Conservation (phyloP, 2,888 invertebrate species). For the Nemurella pictetii region DNA sequence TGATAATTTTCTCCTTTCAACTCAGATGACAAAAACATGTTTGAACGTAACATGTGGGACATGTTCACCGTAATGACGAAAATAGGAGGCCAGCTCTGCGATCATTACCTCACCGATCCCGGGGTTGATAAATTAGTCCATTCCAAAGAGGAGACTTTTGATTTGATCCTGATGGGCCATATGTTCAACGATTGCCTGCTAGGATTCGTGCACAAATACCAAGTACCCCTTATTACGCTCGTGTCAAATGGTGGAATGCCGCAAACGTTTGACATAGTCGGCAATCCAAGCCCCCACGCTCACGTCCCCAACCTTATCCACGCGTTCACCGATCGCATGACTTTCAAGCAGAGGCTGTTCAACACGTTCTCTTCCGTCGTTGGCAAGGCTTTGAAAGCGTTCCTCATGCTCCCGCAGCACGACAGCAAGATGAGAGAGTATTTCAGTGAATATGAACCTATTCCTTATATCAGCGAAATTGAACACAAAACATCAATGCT, state of each 20-base stretch:
- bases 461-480: constrained; percentile 19
- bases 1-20: background rate
- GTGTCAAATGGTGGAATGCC: constrained; percentile 8
- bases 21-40: background rate
- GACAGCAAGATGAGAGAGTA: constrained; percentile 31
- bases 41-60: background rate
- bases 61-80: background rate
- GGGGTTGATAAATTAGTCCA: constrained; percentile 12
- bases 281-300: constrained; percentile 28
- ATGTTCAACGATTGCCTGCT: constrained; percentile 24
- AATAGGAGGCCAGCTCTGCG: background rate
- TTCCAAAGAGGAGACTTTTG: constrained; percentile 29
- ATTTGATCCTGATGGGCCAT: constrained; percentile 32
- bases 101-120: background rate
- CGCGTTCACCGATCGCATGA: constrained; percentile 28
- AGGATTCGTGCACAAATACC: constrained; percentile 12
- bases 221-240: background rate
- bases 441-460: constrained; percentile 27
- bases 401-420: constrained; percentile 14
- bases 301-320: constrained; percentile 21
- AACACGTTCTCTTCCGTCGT: background rate
- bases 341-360: constrained; percentile 28
- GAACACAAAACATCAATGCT: constrained; percentile 46
- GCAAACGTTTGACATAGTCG: constrained; percentile 5
- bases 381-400: background rate